Percentiles rank a stretch among this genome's conserved stretches.
Conservation (phyloP, 2,888 invertebrate genomes). For the Phalangium opilio region DNA sequence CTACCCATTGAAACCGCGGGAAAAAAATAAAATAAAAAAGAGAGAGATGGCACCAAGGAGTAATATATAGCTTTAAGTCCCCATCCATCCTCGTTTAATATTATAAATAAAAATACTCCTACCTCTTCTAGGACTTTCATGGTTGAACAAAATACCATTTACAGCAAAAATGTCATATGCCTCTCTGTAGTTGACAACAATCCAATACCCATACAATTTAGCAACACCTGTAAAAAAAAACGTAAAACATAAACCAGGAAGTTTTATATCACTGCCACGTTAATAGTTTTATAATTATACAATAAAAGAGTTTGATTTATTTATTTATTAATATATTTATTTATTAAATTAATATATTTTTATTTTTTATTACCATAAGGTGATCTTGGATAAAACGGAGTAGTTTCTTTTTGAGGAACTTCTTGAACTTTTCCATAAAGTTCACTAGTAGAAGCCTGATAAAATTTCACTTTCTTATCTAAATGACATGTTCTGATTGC, state of each 20-base stretch:
- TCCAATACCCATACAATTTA: constrained; percentile 49
- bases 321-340: too few relatives aligned
- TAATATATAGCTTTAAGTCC: too few relatives aligned
- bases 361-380: constrained; percentile 93
- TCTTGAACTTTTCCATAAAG: constrained; percentile 84
- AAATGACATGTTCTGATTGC: constrained; percentile 78
- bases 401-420: constrained; percentile 82
- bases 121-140: constrained; percentile 80
- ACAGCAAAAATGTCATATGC: constrained; percentile 90
- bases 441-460: constrained; percentile 93
- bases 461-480: constrained; percentile 64
- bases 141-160: constrained; percentile 91
- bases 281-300: too few relatives aligned
- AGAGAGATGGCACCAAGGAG: too few relatives aligned
- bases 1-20: too few relatives aligned
- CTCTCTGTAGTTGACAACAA: constrained; percentile 85
- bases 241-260: constrained; percentile 50
- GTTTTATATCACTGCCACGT: constrained; percentile 8
- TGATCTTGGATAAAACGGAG: constrained; percentile 89
- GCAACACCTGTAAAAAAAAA: constrained; percentile 26
- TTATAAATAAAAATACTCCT: neutral
- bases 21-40: too few relatives aligned
- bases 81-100: too few relatives aligned
- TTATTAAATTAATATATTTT: too few relatives aligned
- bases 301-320: too few relatives aligned